Base-by-base conservation (phyloP, 1,140 invertebrate genomes). In the Thrips palmi region DNA sequence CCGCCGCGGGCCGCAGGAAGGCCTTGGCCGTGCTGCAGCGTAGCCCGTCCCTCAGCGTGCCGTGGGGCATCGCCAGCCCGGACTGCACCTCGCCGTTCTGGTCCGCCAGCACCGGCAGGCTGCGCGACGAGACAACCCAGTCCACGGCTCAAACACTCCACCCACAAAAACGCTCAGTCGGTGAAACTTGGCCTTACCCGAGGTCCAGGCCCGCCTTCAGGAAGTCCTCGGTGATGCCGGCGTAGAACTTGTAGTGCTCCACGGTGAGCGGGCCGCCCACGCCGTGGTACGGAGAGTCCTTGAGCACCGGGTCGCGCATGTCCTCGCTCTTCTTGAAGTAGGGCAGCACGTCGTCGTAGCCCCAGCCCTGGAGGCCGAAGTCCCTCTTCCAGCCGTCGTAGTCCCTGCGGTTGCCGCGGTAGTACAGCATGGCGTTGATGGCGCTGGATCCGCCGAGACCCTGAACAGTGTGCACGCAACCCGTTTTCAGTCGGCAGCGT, bases 401-500 rank as follows among this genome's bases (percentile, higher is more conserved):
- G 57, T 92, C 86, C 3, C 55, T 59, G 24, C 64, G 69, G 57
- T 92, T 86, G 1, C 87, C 87, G 21, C 87, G 59, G 0, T 88
- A 68, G 46, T 89, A 92, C 24, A 87, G 63, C 84, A 92, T 89
- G 2, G 79, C 84, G 51, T 92, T 92, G 10, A 91, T 56, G 3
- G 74, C 71, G 45, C 79, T 84, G 2, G 71, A 76, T 2, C 89
- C 88, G 7, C 88, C 88, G 4, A 86, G 20, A 3, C 36, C 40
- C 20, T 52, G 12, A 50, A 54, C 54, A 47, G 0, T n/a, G 53
- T n/a, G 75, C 73, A 55, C n/a, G n/a, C n/a, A n/a, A n/a, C n/a
- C n/a, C n/a, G n/a, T n/a, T n/a, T n/a, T n/a, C n/a, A n/a, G n/a
- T n/a, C n/a, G n/a, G n/a, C n/a, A n/a, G n/a, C n/a, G n/a, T n/a